Conservation (phyloP, 2,113 vertebrate species). For the Taxidea taxus region DNA sequence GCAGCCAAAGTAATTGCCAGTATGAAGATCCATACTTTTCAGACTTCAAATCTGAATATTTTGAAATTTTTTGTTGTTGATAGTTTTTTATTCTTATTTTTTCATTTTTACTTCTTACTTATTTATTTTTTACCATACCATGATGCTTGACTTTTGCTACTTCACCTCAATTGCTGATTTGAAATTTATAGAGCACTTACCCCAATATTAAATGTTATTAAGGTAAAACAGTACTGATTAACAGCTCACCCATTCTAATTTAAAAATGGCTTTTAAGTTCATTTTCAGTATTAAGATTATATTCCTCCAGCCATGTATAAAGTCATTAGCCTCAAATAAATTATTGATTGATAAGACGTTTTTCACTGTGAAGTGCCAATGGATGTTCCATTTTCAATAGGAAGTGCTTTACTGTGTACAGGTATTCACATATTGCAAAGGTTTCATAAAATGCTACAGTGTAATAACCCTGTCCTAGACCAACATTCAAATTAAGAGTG, state of each 20-base stretch:
- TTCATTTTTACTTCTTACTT: too few species aligned
- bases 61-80: neutral
- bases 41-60: neutral
- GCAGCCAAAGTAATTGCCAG: neutral
- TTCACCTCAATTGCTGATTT: neutral
- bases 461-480: neutral
- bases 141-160: neutral
- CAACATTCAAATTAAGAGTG: neutral
- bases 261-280: neutral
- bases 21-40: neutral
- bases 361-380: neutral
- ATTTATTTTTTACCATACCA: neutral
- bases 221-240: neutral
- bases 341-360: neutral
- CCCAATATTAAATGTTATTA: neutral
- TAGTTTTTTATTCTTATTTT: neutral
- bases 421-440: neutral
- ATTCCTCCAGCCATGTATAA: neutral
- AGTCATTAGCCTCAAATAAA: neutral
- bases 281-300: neutral
- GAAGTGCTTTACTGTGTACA: neutral
- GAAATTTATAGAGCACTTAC: neutral
- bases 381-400: neutral
- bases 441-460: neutral
- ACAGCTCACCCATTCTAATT: neutral